Base-by-base conservation (phyloP, 2,797 vertebrate genomes). In the Onychomys arenicola region DNA sequence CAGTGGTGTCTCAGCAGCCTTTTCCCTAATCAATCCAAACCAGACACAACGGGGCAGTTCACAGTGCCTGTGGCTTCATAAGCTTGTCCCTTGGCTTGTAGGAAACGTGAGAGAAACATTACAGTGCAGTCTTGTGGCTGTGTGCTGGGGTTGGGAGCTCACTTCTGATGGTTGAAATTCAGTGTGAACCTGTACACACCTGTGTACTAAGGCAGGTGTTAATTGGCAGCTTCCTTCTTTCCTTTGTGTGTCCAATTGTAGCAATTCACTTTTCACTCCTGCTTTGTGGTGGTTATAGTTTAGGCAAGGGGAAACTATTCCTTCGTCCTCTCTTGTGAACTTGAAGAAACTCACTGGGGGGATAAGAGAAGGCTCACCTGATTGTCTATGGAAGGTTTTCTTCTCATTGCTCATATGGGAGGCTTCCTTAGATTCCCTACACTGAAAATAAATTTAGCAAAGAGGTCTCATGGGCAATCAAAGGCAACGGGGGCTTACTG, bases 361-460 rank as follows among this genome's bases (percentile, higher is more conserved):
- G 61, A 46, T 87, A 88, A 95, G 37, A 69, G 83, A 96, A 93
- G 27, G 40, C 83, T 90, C 61, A 89, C 67, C 63, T 90, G 73
- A 65, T 90, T 95, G 90, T 96, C 65, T 86, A 27, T 59, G 43
- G 16, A 91, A 94, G 21, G 23, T 46, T 95, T 95, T 96, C 49
- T 93, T 37, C 17, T 80, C 13, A 1, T 81, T 91, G 34, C 19
- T 52, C 23, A 81, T 34, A 89, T 49, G 49, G 95, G 73, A 52
- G 69, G 40, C 80, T 95, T 96, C 95, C 71, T 96, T 94, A 96
- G 93, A 65, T 85, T 93, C 83, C 93, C 96, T 96, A 94, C 3
- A 63, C 32, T 25, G n/a, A 75, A 77, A 90, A 97, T 96, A 97
- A 97, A 98, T 97, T 97, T 91, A 77, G 65, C 77, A 92, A 95